A percentile compares a stretch with the other conserved stretches of the same genome.
Conservation (phyloP, 2,113 vertebrate species). For the Rafetus swinhoei region DNA sequence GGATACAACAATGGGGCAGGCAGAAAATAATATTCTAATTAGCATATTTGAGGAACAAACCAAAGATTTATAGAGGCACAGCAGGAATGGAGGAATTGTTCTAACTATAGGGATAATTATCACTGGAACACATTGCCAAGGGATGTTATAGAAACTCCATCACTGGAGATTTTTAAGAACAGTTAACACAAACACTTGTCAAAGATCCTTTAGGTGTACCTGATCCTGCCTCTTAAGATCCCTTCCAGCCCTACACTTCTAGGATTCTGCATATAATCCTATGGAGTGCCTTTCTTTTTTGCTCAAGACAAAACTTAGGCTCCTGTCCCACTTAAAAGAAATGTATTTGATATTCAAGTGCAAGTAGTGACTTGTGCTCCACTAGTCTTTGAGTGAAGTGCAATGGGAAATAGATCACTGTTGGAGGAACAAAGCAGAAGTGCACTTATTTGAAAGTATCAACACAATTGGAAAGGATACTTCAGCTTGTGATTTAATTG, state of each 20-base stretch:
- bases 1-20: fast-evolving
- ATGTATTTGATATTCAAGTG: constrained; percentile 21
- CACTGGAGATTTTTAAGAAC: no score
- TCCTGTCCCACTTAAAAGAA: constrained; percentile 11
- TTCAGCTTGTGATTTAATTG: constrained; percentile 66
- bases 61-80: not conserved
- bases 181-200: no score
- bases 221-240: not conserved
- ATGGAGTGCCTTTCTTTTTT: not conserved
- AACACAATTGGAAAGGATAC: constrained; percentile 57
- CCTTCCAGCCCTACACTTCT: not conserved
- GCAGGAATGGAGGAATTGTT: not conserved
- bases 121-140: no score
- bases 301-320: constrained; percentile 1
- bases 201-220: no score
- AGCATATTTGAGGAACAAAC: not conserved
- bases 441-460: constrained; percentile 54
- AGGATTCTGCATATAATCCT: not conserved
- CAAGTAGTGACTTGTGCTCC: not conserved
- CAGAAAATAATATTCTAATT: not conserved
- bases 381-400: not conserved
- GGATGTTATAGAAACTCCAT: no score
- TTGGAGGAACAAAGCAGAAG: constrained; percentile 43
- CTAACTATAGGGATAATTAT: no score
- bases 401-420: not conserved